Evolutionary conservation across 2,113 vertebrate genomes (phyloP), one percentile per base, ranked within the genome.

Genomic region (Strix aluco): DNA sequence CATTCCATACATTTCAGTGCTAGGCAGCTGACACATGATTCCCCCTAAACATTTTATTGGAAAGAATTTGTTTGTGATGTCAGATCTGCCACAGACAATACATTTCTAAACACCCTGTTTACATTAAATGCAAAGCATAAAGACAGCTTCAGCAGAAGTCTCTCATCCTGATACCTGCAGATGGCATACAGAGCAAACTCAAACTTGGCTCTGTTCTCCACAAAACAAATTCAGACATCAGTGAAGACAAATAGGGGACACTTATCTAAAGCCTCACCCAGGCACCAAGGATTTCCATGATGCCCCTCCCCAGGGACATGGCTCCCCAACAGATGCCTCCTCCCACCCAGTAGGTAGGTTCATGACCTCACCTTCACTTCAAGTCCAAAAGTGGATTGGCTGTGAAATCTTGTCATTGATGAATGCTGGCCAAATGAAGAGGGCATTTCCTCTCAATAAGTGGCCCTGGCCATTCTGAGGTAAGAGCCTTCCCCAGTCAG

Each of bases 1-100:
- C 94, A 95, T 96, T 96, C 94, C 95, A 90, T 95, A 88, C 94
- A 92, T 96, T 97, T 97, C 94, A 92, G 36, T 25, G 22, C 84
- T 91, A 75, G 88, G 96, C 86, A 95, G 93, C 74, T 95, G 90
- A 95, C 91, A 96, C 70, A 94, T 3, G 14, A 96, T 94, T 92
- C 58, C 66, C 90, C 83, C 46, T 34, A 59, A 97, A 96, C 74
- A 75, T 87, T 95, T 75, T 74, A 82, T 89, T 82, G 85, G 87
- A 77, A 95, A 95, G 92, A 90, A 92, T 84, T 95, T 57, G 47
- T 36, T 92, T 52, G 52, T 94, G 88, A 96, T 94, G 90, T 96
- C 84, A 94, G 91, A 81, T 91, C 74, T 96, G 94, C 86, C 81
- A 96, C 40, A 88, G 80, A 86, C 81, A 96, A 81, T 51, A 40